Evolutionary conservation across 2,797 vertebrate genomes (phyloP).

Genomic region (Tympanoctomys barrerae): DNA sequence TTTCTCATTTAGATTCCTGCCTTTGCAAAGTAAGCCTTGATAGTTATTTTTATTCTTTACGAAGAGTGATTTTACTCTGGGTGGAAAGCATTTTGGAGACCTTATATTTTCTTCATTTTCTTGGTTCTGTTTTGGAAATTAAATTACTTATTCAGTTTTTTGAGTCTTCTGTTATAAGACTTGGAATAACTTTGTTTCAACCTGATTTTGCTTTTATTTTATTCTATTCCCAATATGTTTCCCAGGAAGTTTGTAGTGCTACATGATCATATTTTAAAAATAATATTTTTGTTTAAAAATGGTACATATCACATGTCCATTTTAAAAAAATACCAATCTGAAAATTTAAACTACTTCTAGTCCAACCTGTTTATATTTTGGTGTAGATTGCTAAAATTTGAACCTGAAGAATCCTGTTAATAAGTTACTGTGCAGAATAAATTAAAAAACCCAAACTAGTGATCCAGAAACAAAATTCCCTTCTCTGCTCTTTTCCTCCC

Average conservation of each 20-base stretch:
- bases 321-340: conserved; percentile 46
- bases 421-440: conserved; percentile 33
- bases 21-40: conserved; percentile 30
- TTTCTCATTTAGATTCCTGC: conserved; percentile 24
- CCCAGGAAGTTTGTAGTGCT: background rate
- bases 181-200: background rate
- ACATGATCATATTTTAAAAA: conserved; percentile 26
- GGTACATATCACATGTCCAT: background rate
- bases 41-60: conserved; percentile 30
- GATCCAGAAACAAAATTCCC: background rate
- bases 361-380: background rate
- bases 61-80: background rate
- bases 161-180: background rate
- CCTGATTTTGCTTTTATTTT: conserved; percentile 19
- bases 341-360: background rate
- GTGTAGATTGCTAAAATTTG: background rate
- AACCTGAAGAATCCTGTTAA: conserved; percentile 18
- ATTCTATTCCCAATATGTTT: background rate
- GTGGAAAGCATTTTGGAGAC: conserved; percentile 1
- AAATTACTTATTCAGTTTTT: background rate
- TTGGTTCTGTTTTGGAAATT: background rate
- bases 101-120: background rate
- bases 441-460: conserved; percentile 19
- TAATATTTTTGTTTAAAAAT: conserved; percentile 39
- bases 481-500: background rate